A percentile compares a stretch with the other conserved stretches of the same genome.
Conservation (phyloP, 2,797 vertebrate species). For the Artibeus jamaicensis region DNA sequence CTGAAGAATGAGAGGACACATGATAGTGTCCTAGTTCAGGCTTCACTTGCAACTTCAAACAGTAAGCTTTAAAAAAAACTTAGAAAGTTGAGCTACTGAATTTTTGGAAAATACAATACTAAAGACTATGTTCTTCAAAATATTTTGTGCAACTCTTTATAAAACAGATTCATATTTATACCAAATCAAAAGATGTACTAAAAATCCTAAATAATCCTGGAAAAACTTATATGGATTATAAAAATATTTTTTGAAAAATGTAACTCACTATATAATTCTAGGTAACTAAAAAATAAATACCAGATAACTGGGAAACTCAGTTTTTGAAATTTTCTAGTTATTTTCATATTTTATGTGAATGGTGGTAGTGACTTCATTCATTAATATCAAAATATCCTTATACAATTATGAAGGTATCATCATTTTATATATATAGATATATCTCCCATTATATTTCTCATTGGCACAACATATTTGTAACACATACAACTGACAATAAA, state of each 20-base stretch:
- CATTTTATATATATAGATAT: background rate
- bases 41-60: background rate
- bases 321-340: background rate
- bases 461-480: background rate
- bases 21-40: background rate
- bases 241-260: background rate
- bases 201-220: background rate
- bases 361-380: background rate
- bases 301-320: background rate
- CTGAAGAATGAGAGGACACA: background rate
- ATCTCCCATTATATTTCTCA: background rate
- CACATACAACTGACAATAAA: background rate
- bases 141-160: background rate
- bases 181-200: background rate
- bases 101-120: background rate
- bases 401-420: background rate
- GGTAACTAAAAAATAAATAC: background rate
- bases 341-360: background rate
- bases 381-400: background rate
- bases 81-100: background rate
- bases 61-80: background rate
- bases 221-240: background rate
- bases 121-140: background rate
- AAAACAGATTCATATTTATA: background rate
- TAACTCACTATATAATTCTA: background rate